A percentile compares a stretch with the other conserved stretches of the same genome.
These are phyloP conservation scores for Sinosuthora webbiana DNA, from an alignment of 2,113 vertebrate species.

Conservation along the genomic window DNA sequence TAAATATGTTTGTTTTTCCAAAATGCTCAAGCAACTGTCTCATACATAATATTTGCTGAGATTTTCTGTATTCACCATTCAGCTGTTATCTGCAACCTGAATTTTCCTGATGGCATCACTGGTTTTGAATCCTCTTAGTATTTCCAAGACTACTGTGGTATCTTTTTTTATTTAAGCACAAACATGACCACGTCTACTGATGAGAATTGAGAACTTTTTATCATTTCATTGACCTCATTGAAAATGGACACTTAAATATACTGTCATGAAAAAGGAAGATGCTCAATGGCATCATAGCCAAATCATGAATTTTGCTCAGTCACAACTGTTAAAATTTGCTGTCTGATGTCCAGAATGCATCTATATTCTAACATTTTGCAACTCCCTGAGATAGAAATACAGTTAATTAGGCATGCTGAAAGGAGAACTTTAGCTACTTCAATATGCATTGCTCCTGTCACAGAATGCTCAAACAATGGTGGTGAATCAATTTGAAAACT, in stretches of 20 bases:
- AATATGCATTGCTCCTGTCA: slow-evolving; percentile 60
- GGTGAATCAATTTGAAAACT: slow-evolving; percentile 58
- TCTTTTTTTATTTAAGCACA: neutral
- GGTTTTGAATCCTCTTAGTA: neutral
- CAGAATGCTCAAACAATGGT: slow-evolving; percentile 33
- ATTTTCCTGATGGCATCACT: neutral
- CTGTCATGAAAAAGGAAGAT: neutral
- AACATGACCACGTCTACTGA: neutral
- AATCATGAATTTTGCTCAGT: neutral
- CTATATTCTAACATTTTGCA: neutral
- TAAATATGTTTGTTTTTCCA: slow-evolving; percentile 15
- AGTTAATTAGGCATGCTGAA: slow-evolving; percentile 43
- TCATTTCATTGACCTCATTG: neutral
- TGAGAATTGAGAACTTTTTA: neutral
- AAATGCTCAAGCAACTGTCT: neutral
- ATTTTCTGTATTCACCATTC: neutral
- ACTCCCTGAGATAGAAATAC: neutral
- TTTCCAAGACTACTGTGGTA: neutral
- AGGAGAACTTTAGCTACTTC: slow-evolving; percentile 45
- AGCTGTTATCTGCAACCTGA: neutral
- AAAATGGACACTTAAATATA: neutral
- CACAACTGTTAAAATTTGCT: neutral
- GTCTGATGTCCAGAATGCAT: neutral
- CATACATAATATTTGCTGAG: neutral
- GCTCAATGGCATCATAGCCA: neutral